phyloP scores from a whole-genome alignment of 2,113 vertebrate species.

The Scortum barcoo region DNA sequence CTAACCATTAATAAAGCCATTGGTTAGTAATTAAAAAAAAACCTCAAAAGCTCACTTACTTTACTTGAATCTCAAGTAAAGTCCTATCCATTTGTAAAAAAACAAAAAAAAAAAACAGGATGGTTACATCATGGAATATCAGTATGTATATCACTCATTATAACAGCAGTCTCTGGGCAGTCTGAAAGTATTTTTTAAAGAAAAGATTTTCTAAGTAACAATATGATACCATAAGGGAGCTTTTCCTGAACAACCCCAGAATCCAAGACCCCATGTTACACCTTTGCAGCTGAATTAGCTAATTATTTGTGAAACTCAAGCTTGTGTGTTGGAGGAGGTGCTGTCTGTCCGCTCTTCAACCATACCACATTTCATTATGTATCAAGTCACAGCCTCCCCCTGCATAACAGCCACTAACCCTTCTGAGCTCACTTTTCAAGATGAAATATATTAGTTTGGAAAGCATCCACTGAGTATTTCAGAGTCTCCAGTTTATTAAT shows the following conservation, averaged over 20 bases:
- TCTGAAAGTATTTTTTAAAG: no score
- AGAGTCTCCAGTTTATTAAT: constrained; percentile 40
- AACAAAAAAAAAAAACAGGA: neutral
- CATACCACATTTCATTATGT: constrained; percentile 3
- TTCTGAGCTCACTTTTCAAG: constrained; percentile 1
- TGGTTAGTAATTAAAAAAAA: neutral
- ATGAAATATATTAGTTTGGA: constrained; percentile 34
- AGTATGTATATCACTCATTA: neutral
- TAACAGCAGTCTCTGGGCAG: neutral
- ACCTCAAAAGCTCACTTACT: neutral
- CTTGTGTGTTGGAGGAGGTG: constrained; percentile 7
- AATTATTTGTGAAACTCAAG: neutral
- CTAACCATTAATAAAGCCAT: neutral
- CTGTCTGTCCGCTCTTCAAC: neutral
- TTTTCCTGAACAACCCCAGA: neutral
- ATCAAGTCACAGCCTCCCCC: neutral
- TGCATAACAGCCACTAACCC: constrained; percentile 6
- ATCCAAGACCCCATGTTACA: neutral
- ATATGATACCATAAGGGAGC: neutral
- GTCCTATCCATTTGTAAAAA: neutral
- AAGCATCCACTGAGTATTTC: constrained; percentile 36
- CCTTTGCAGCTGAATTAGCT: neutral
- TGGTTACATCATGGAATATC: neutral
- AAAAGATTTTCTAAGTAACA: neutral
- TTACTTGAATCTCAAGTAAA: neutral